Conservation (phyloP, 2,797 vertebrate species). For the Tragopan temminckii region DNA sequence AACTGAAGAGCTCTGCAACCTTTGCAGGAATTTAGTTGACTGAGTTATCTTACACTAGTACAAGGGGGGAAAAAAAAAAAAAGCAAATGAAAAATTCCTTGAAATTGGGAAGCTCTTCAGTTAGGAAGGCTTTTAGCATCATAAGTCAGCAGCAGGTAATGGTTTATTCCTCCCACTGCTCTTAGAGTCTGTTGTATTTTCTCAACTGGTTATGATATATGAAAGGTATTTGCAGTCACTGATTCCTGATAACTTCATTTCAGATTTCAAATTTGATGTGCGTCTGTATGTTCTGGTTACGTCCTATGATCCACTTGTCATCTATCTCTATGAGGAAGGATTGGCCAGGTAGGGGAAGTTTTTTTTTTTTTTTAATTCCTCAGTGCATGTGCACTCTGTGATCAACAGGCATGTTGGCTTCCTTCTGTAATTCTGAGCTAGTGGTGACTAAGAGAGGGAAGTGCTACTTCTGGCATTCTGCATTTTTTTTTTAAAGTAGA, state of each 20-base stretch:
- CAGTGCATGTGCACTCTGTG: background rate
- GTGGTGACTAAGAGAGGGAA: background rate
- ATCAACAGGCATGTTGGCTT: background rate
- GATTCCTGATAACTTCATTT: conserved; percentile 32
- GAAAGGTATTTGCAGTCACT: background rate
- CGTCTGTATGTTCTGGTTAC: conserved; percentile 96
- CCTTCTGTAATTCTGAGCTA: background rate
- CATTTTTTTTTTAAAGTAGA: background rate
- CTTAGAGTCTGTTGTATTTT: background rate
- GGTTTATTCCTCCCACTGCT: background rate
- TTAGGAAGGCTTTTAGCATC: background rate
- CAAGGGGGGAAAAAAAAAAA: background rate
- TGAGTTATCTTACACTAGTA: background rate
- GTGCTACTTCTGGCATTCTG: background rate
- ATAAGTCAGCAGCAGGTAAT: background rate
- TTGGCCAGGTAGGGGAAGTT: conserved; percentile 88
- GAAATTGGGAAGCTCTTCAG: background rate
- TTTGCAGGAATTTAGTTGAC: background rate
- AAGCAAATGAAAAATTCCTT: background rate
- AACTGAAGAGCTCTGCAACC: background rate
- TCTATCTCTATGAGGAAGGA: conserved; percentile 97
- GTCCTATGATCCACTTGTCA: conserved; percentile 93
- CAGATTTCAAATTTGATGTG: conserved; percentile 98
- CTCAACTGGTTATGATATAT: background rate
- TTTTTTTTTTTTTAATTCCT: background rate